A percentile compares a stretch with the other conserved stretches of the same genome.
These are phyloP conservation scores for Bombus waltoni DNA, from an alignment of 1,140 invertebrate genomes.

Conservation along the genomic window DNA sequence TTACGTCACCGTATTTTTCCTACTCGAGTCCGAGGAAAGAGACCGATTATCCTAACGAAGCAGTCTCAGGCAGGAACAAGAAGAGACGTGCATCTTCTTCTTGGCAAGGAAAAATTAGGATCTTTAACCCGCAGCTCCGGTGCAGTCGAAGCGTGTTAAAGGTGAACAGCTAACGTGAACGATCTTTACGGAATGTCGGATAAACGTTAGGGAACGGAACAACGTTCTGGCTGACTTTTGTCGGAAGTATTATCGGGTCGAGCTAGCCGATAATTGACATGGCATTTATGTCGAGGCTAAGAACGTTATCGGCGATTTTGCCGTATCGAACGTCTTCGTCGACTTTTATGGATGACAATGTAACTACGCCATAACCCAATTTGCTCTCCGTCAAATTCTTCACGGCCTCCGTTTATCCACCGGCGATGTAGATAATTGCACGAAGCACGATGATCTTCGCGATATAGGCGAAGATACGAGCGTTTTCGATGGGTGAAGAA, in stretches of 20 bases:
- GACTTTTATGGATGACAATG: slow-evolving; percentile 21
- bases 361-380: no score
- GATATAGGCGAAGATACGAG: neutral
- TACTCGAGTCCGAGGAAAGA: neutral
- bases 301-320: slow-evolving; percentile 31
- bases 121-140: neutral
- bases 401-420: neutral
- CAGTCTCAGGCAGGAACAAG: neutral
- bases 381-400: neutral
- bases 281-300: slow-evolving; percentile 28
- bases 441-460: neutral
- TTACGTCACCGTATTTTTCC: neutral
- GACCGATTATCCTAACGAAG: slow-evolving; percentile 8
- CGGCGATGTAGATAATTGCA: neutral
- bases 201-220: slow-evolving; percentile 18
- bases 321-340: slow-evolving; percentile 22
- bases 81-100: neutral
- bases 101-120: slow-evolving; percentile 9
- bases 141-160: slow-evolving; percentile 27
- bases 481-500: no score
- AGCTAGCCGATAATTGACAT: slow-evolving; percentile 33
- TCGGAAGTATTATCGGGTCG: slow-evolving; percentile 27
- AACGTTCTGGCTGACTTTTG: slow-evolving; percentile 7
- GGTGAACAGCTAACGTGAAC: slow-evolving; percentile 11
- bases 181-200: slow-evolving; percentile 19